Evolutionary conservation across 1,140 invertebrate species (phyloP).

Genomic region (Cotesia vestalis): DNA sequence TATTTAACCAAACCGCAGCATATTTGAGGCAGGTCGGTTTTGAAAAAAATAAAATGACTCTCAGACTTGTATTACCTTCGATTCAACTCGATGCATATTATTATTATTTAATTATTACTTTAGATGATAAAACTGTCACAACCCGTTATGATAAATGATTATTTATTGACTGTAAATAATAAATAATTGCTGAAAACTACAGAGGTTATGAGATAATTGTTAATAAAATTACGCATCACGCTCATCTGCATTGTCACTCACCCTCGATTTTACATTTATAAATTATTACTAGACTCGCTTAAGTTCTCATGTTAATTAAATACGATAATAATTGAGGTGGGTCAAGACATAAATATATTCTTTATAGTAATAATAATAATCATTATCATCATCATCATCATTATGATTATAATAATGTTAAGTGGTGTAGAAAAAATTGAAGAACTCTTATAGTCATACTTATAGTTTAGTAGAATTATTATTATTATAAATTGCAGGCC

Average conservation of each 20-base stretch:
- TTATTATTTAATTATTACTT: neutral
- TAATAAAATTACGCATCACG: neutral
- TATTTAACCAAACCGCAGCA: conserved; percentile 16
- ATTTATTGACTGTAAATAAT: conserved; percentile 4
- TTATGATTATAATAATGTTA: neutral
- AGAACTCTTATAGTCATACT: neutral
- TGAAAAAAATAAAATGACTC: conserved; percentile 44
- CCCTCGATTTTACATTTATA: neutral
- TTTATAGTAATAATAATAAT: neutral
- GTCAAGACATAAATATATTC: neutral
- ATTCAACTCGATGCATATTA: conserved; percentile 46
- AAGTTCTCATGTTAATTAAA: conserved; percentile 1
- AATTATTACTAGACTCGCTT: neutral
- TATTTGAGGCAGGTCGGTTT: conserved; percentile 58
- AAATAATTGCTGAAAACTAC: neutral
- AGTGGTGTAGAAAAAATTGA: too few relatives aligned
- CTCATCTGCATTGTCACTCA: conserved; percentile 13
- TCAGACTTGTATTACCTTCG: conserved; percentile 50
- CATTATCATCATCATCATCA: neutral
- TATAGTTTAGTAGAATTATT: neutral
- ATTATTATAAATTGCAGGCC: neutral
- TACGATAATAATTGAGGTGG: conserved; percentile 11
- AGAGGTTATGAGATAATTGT: too few relatives aligned
- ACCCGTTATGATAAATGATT: neutral
- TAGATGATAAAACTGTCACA: neutral